These are phyloP conservation scores for Lathronympha strigana DNA, from an alignment of 2,888 invertebrate species.

Conservation along the genomic window DNA sequence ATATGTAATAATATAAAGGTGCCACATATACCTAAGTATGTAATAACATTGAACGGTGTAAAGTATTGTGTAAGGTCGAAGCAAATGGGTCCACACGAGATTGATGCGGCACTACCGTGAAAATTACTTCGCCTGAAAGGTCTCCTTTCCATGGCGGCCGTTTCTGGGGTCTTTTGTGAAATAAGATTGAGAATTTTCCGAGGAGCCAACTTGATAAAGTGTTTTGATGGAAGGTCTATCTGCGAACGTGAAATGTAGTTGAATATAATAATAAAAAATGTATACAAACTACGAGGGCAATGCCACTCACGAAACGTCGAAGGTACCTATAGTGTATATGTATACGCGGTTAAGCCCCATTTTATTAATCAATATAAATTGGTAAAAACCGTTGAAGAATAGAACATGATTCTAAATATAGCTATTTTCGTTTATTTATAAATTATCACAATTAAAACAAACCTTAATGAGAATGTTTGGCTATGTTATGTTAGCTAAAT, in stretches of 20 bases:
- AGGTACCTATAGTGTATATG: no score
- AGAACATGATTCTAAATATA: no score
- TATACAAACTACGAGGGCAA: no score
- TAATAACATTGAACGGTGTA: not conserved
- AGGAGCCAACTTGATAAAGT: not conserved
- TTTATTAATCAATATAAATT: no score
- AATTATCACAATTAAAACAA: no score
- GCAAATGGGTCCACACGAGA: conserved; percentile 20
- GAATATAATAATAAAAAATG: not conserved
- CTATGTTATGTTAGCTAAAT: no score
- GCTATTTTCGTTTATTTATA: no score
- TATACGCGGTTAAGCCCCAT: no score
- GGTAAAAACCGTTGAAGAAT: no score
- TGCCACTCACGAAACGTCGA: no score
- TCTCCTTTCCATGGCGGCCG: conserved; percentile 3
- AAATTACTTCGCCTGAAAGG: conserved; percentile 20
- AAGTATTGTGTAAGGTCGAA: conserved; percentile 10
- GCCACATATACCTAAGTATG: no score
- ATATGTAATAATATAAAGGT: not conserved
- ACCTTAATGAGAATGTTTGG: no score
- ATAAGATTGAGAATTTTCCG: conserved; percentile 19
- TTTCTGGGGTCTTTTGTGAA: conserved; percentile 10
- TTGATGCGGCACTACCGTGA: conserved; percentile 8
- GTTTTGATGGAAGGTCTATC: not conserved
- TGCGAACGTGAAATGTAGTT: not conserved